phyloP scores from a whole-genome alignment of 2,113 vertebrate genomes.

The Microtus montanus region DNA sequence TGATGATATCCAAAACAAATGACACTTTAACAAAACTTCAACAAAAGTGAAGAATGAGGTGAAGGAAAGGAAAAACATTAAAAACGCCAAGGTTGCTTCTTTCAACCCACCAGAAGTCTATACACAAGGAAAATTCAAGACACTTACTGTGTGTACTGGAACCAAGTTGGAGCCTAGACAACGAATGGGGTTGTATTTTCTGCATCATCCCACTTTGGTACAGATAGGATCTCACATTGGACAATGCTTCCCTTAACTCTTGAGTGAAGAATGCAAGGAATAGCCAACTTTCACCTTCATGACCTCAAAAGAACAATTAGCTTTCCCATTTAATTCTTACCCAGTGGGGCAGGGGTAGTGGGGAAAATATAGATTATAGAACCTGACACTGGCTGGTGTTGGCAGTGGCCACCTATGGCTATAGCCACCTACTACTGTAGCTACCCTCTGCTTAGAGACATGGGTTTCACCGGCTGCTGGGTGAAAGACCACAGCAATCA shows the following conservation, averaged over 20 bases:
- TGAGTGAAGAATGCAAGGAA: neutral
- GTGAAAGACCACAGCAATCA: neutral
- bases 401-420: neutral
- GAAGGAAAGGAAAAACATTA: neutral
- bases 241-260: neutral
- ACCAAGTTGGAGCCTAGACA: slow-evolving; percentile 46
- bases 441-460: neutral
- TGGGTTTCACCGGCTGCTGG: neutral
- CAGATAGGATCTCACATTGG: neutral
- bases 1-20: slow-evolving; percentile 78
- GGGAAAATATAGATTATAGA: neutral
- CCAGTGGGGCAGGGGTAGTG: neutral
- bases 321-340: slow-evolving; percentile 20
- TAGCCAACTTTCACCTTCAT: slow-evolving; percentile 7
- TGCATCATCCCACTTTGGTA: neutral
- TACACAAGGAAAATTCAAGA: slow-evolving; percentile 35
- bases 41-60: neutral
- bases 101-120: slow-evolving; percentile 6
- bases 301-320: slow-evolving; percentile 45
- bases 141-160: slow-evolving; percentile 29
- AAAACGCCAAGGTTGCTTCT: slow-evolving; percentile 3
- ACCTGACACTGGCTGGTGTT: neutral
- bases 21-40: slow-evolving; percentile 69
- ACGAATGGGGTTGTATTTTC: neutral
- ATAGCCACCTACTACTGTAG: neutral